Evolutionary conservation across 2,113 vertebrate species (phyloP).

Genomic region (Psilopsiagon aymara): DNA sequence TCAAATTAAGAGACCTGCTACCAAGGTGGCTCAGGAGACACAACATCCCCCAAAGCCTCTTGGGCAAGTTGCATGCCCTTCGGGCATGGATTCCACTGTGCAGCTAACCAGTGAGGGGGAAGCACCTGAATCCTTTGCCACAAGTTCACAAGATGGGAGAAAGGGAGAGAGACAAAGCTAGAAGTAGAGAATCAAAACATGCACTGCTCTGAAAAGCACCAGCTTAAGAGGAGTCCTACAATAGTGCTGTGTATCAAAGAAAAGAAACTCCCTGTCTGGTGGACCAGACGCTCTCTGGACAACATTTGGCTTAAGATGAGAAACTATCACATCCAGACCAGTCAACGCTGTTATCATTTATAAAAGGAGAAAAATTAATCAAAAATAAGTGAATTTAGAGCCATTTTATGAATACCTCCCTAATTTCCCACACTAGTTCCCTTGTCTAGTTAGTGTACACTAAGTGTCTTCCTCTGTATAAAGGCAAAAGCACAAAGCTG

Average conservation of each 20-base stretch:
- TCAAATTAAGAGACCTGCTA: background rate
- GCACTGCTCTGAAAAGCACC: background rate
- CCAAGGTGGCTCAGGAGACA: background rate
- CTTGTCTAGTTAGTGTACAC: fast-evolving
- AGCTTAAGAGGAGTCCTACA: background rate
- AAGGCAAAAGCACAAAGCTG: background rate
- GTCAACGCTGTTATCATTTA: background rate
- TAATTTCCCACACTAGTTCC: background rate
- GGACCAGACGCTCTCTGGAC: background rate
- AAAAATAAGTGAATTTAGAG: background rate
- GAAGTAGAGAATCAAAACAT: background rate
- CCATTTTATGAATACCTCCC: background rate
- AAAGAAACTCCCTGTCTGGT: background rate
- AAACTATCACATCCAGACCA: background rate
- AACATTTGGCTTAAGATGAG: background rate
- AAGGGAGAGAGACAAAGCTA: background rate
- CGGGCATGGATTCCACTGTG: background rate
- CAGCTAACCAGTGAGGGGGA: background rate
- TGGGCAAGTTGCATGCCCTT: background rate
- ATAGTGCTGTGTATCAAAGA: background rate
- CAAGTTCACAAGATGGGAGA: background rate
- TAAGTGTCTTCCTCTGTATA: background rate
- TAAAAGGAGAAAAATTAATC: background rate
- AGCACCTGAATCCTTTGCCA: background rate
- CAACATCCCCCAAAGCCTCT: background rate